Evolutionary conservation across 2,113 vertebrate species (phyloP).

Genomic region (Mustelus asterias): DNA sequence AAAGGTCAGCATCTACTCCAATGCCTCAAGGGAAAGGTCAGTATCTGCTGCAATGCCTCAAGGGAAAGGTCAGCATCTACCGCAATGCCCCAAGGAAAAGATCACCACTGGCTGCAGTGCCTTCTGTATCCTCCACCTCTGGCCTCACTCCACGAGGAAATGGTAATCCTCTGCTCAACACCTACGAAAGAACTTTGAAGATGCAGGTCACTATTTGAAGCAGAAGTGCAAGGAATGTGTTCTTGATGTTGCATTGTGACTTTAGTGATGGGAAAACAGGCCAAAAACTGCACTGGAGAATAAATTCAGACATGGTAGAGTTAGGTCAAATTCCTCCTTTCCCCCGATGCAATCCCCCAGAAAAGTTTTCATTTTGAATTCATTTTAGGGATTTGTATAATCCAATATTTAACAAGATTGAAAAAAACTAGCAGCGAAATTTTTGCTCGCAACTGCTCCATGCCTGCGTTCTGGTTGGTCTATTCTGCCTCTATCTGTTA

Average conservation of each 20-base stretch:
- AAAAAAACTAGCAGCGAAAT: neutral
- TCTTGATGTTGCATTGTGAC: neutral
- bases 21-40: too few species aligned
- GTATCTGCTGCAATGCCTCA: too few species aligned
- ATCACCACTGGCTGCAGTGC: too few species aligned
- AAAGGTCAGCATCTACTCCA: too few species aligned
- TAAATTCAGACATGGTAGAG: neutral
- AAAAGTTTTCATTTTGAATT: neutral
- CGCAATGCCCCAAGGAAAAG: too few species aligned
- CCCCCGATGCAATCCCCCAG: neutral
- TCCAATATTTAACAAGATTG: neutral
- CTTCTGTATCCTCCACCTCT: too few species aligned
- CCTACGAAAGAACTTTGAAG: neutral
- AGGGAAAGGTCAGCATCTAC: too few species aligned
- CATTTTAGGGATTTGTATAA: neutral
- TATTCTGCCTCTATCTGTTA: neutral
- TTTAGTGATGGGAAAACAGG: neutral
- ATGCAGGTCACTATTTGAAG: neutral
- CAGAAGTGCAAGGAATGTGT: too few species aligned
- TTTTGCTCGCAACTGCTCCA: neutral
- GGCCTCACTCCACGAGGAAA: too few species aligned
- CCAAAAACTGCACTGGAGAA: neutral
- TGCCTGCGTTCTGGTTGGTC: neutral
- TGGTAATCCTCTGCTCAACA: neutral
- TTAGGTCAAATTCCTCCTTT: neutral